A percentile compares a stretch with the other conserved stretches of the same genome.
phyloP scores from a whole-genome alignment of 2,797 vertebrate species.

The Chaetophractus vellerosus region DNA sequence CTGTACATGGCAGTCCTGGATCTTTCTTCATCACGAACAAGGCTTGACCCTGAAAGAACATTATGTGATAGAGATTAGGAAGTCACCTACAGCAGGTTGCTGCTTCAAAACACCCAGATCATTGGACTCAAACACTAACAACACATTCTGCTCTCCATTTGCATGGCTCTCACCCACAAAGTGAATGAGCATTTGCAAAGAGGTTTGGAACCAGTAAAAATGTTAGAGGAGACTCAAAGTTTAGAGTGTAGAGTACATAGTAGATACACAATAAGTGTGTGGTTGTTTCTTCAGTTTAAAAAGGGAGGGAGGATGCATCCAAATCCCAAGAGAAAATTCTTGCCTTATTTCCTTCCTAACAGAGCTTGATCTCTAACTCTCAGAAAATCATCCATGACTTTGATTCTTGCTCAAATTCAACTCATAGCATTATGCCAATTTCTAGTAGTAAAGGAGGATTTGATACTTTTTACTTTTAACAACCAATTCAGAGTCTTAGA shows the following conservation, averaged over 20 bases:
- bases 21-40: neutral
- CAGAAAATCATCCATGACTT: neutral
- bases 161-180: neutral
- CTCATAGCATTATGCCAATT: neutral
- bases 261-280: neutral
- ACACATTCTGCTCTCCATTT: accelerated
- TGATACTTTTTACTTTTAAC: constrained; percentile 41
- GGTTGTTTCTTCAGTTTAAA: neutral
- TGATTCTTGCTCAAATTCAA: neutral
- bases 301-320: neutral
- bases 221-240: neutral
- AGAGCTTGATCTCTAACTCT: neutral
- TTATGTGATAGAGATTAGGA: accelerated
- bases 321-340: neutral
- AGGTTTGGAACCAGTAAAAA: neutral
- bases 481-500: constrained; percentile 24
- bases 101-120: neutral
- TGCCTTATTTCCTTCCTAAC: neutral
- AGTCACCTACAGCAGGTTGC: too few relatives aligned
- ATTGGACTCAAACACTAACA: too few relatives aligned
- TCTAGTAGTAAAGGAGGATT: neutral
- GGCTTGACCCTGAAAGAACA: neutral
- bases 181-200: neutral
- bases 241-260: neutral
- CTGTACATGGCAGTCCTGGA: accelerated